Evolutionary conservation across 2,797 vertebrate genomes (phyloP), one percentile per base, ranked within the genome.

Genomic region (Cyprinodon diabolis): DNA sequence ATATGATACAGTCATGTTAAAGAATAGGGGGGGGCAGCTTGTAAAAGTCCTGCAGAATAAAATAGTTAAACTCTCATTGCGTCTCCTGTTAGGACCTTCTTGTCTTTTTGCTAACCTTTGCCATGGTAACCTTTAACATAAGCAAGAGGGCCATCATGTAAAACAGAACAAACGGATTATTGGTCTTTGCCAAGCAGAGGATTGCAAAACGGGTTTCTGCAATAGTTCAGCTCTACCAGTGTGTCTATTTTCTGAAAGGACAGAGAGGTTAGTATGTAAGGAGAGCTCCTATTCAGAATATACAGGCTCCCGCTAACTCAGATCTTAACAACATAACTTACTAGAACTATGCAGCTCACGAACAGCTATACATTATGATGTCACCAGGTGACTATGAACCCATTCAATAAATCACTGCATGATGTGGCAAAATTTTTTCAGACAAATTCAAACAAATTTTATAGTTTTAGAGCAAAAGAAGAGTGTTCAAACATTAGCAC

Each of bases 71-170:
- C 67, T 85, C 65, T 47, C 84, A 69, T 69, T 30, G 25, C 71
- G 78, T 48, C 57, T 72, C 68, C 77, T 71, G 56, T 78, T 66
- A 48, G 21, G 55, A 80, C 13, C 58, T 30, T 30, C 30, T 30
- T 30, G 30, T 30, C 2, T 30, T 30, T 30, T 30, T 30, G 57
- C 45, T 37, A 15, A 89, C 80, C 81, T 87, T 77, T 87, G 72
- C 66, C 77, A 86, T 19, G 74, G 75, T 89, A 45, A 84, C 81
- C 83, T 87, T 86, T 13, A 80, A 72, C 80, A 35, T 4, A 60
- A 67, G 30, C 78, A 6, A 30, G 14, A 73, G 35, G 56, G 57
- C 43, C 47, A 54, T 57, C 45, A 47, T 37, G 23, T 55, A 62
- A 23, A 1, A 40, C 68, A 56, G 4, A 4, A 51, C 7, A 45